Percentiles rank a stretch among this genome's conserved stretches.
Conservation (phyloP, 2,888 invertebrate species). For the Abrostola tripartita region DNA sequence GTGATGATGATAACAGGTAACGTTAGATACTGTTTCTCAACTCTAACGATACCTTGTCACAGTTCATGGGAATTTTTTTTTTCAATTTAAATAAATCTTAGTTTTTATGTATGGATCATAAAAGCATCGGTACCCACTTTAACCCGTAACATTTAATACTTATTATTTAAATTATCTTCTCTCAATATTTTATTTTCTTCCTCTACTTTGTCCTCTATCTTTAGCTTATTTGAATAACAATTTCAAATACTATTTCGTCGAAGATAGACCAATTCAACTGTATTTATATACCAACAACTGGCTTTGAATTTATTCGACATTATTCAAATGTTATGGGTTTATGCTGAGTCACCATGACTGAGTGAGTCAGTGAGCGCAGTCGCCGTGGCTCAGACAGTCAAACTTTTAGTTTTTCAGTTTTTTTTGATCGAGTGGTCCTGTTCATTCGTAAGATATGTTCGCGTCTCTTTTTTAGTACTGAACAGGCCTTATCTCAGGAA, state of each 20-base stretch:
- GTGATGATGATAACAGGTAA: too few relatives aligned
- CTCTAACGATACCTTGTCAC: too few relatives aligned
- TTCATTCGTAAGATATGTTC: constrained; percentile 15
- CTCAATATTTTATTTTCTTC: too few relatives aligned
- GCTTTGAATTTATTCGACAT: constrained; percentile 22
- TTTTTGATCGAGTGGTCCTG: constrained; percentile 17
- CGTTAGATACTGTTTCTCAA: too few relatives aligned
- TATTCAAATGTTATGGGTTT: constrained; percentile 46
- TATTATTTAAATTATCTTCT: too few relatives aligned
- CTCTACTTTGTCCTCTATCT: not conserved
- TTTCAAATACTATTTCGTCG: constrained; percentile 1
- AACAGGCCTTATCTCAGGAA: not conserved
- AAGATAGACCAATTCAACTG: constrained; percentile 11
- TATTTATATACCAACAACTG: constrained; percentile 14
- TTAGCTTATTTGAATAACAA: not conserved
- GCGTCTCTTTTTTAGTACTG: constrained; percentile 24
- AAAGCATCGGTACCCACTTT: too few relatives aligned
- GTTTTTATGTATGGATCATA: too few relatives aligned
- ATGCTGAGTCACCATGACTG: constrained; percentile 66
- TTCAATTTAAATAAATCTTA: too few relatives aligned
- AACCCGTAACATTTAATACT: too few relatives aligned
- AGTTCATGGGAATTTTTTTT: too few relatives aligned
- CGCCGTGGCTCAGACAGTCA: constrained; percentile 19
- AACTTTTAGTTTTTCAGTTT: constrained; percentile 22
- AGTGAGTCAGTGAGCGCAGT: constrained; percentile 20